phyloP scores from a whole-genome alignment of 2,797 vertebrate species.

The Amblyraja radiata region DNA sequence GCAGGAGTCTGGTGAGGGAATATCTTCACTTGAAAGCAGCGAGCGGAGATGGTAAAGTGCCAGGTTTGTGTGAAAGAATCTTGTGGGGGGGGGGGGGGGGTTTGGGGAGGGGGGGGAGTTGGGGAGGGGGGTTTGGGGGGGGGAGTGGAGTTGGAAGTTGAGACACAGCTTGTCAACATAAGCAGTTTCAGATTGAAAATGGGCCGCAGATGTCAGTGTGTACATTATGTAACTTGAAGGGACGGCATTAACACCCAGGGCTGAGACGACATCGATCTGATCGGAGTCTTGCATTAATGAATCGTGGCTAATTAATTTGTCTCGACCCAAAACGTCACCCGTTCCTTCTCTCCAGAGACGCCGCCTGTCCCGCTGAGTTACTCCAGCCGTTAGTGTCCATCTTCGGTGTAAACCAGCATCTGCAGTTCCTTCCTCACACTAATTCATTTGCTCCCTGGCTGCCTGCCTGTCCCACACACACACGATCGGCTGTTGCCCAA shows the following conservation, averaged over 20 bases:
- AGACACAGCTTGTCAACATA: constrained; percentile 10
- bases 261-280: background rate
- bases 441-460: background rate
- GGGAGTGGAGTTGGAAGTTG: background rate
- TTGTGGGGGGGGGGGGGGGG: background rate
- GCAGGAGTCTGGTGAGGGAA: background rate
- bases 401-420: too few species aligned
- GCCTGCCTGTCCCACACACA: background rate
- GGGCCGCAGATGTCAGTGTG: background rate
- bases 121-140: too few species aligned
- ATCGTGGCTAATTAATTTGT: background rate
- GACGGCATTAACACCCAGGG: too few species aligned
- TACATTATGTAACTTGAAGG: background rate
- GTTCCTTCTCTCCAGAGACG: too few species aligned
- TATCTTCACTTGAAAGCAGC: background rate
- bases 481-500: background rate
- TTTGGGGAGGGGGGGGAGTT: too few species aligned
- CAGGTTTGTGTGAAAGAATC: constrained; percentile 15
- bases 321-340: too few species aligned
- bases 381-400: too few species aligned
- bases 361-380: too few species aligned
- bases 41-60: background rate
- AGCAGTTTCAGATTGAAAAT: constrained; percentile 15
- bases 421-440: too few species aligned
- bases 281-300: background rate